Base-by-base conservation (phyloP, 2,113 vertebrate genomes). In the Pogonocichla stellata region DNA sequence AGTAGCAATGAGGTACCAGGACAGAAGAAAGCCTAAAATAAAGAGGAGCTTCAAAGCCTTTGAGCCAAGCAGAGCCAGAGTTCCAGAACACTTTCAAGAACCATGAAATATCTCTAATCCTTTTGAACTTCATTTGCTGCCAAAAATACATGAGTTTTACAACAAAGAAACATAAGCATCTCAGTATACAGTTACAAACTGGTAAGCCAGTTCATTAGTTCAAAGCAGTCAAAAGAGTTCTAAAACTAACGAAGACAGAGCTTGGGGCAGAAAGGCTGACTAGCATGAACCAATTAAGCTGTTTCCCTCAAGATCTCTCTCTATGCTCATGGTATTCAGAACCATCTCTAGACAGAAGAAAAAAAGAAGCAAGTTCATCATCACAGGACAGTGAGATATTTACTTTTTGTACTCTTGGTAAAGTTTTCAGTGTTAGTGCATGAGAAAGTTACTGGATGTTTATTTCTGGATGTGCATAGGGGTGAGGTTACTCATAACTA, bases 11-110 rank as follows among this genome's bases (percentile, higher is more conserved):
- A 91, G 61, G 80, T 89, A 89, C 51, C 38, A 66, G 47, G 67
- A 92, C 50, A 94, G 69, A 83, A 83, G 18, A 83, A 93, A 77
- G 22, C 51, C 86, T 90, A 93, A 93, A 86, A 90, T 74, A 66
- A 83, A 70, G 15, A 50, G 7, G 13, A 71, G 43, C 48, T 93
- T 86, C 69, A 71, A 86, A 92, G 43, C 26, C 57, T 94, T 92
- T 67, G 33, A 92, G 60, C 38, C 60, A 88, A 86, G 38, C 22
- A 92, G 20, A 95, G 54, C 15, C 54, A 47, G n/a, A 86, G 47
- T 77, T 90, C 57, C 50, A 94, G 43, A 82, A 80, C 0, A 0
- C 45, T 56, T 72, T 82, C 42, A 47, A 75, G 66, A 88, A 34
- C 33, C 4, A 10, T 70, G 29, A 86, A 66, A 45, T 50, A 36